These are phyloP conservation scores for Chionomys nivalis DNA, from an alignment of 2,113 vertebrate genomes.

Conservation along the genomic window DNA sequence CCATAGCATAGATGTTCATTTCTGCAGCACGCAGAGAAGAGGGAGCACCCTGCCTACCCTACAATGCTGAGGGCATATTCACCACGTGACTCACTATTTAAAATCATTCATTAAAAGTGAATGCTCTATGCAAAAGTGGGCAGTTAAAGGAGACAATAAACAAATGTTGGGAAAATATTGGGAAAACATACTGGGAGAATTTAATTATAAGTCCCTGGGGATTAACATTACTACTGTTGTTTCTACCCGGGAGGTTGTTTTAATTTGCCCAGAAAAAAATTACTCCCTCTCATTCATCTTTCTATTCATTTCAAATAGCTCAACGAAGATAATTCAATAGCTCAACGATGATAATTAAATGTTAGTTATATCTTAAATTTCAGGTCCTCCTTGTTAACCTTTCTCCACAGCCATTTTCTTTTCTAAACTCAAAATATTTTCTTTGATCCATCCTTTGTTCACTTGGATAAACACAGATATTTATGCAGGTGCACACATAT, in stretches of 20 bases:
- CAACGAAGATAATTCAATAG: not conserved
- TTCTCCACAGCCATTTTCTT: slow-evolving; percentile 40
- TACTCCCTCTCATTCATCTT: not conserved
- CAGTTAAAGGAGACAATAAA: not conserved
- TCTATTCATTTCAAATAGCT: not conserved
- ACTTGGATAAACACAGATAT: slow-evolving; percentile 58
- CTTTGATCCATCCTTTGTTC: slow-evolving; percentile 55
- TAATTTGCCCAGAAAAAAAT: not conserved
- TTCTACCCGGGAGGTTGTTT: not conserved
- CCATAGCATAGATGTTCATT: not conserved
- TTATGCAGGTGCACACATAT: slow-evolving; percentile 57
- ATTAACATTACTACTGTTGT: not conserved
- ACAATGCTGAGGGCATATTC: not conserved
- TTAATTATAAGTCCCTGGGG: not conserved
- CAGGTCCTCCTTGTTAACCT: not conserved
- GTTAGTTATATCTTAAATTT: slow-evolving; percentile 22
- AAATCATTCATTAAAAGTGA: not conserved
- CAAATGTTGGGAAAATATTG: not conserved
- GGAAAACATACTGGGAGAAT: not conserved
- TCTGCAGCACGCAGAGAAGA: not conserved
- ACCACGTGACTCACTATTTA: not conserved
- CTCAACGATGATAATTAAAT: not conserved
- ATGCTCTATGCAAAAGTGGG: not conserved
- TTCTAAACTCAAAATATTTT: slow-evolving; percentile 41
- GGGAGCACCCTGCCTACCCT: not conserved